Evolutionary conservation across 1,140 invertebrate species (phyloP), one percentile per base, ranked within the genome.

Genomic region (Hylyphantes graminicola): DNA sequence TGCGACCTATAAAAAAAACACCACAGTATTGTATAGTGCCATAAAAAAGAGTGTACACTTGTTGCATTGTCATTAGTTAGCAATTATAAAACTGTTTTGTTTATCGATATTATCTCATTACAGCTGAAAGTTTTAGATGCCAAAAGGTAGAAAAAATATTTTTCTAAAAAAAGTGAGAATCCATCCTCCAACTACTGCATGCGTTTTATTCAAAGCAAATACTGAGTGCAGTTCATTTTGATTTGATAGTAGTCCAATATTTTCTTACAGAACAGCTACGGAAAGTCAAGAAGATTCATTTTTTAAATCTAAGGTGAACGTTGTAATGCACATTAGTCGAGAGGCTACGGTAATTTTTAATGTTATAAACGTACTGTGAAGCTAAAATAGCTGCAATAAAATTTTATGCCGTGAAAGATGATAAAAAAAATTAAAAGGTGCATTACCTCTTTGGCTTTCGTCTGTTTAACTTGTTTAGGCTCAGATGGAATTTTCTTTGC

Each of bases 1-100:
- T 0, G 95, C 93, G 15, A 94, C 93, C 90, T 96, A 92, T 53
- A 88, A 87, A 65, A 48, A 65, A n/a, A n/a, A n/a, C n/a, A n/a
- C 19, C 8, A 59, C 12, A 59, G 57, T 59, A 59, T 13, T 35
- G n/a, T n/a, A 35, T 35, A 35, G 35, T 35, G 35, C 35, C 35
- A 5, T 35, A 35, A 35, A 35, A 35, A 35, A 35, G 35, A 5
- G 35, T 35, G 35, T 35, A 1, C 5, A 35, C 35, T 35, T 35
- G 35, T 35, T 35, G 35, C 35, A 35, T 35, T 35, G 35, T 2
- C 35, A 35, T 35, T 35, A 5, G 35, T 5, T 35, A 35, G 35
- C 35, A 35, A 35, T 35, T 35, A 35, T 35, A 35, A 35, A 35
- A 35, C 35, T 35, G 1, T 35, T 35, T 35, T 35, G 35, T 35